Conservation (phyloP, 2,888 invertebrate genomes). For the Cyaniris semiargus region DNA sequence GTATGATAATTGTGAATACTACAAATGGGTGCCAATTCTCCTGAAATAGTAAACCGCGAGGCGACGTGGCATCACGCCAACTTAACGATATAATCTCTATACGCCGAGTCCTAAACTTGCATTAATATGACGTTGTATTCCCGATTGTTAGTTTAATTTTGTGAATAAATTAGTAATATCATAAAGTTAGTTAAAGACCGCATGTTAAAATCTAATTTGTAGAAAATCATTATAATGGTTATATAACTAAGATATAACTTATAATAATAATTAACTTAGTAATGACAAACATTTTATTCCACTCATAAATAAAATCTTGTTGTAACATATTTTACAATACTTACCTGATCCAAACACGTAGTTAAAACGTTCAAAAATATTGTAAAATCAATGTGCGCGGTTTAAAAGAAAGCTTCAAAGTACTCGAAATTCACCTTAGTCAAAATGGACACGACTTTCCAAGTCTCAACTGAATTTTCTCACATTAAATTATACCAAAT, state of each 20-base stretch:
- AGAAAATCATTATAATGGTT: no score
- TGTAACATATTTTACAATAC: no score
- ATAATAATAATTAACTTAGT: no score
- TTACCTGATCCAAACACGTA: no score
- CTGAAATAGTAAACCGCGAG: slow-evolving; percentile 51
- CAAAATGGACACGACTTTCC: neutral
- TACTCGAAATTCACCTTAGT: neutral
- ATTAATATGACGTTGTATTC: slow-evolving; percentile 44
- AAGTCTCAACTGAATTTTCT: no score
- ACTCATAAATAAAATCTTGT: no score
- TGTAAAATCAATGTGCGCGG: no score
- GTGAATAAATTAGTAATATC: slow-evolving; percentile 47
- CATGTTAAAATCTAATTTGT: neutral
- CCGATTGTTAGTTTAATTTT: slow-evolving; percentile 30
- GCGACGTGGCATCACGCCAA: slow-evolving; percentile 58
- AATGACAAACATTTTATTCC: no score
- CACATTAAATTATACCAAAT: no score
- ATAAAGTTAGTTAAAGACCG: slow-evolving; percentile 8
- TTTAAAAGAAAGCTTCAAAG: neutral
- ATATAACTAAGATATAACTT: no score
- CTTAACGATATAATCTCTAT: slow-evolving; percentile 48
- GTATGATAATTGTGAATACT: slow-evolving; percentile 7
- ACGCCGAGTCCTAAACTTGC: slow-evolving; percentile 46
- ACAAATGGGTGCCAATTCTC: slow-evolving; percentile 56
- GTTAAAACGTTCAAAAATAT: no score